Percentiles rank a stretch among this genome's conserved stretches.
Evolutionary conservation across 2,113 vertebrate genomes (phyloP).

Genomic region (Alces alces): DNA sequence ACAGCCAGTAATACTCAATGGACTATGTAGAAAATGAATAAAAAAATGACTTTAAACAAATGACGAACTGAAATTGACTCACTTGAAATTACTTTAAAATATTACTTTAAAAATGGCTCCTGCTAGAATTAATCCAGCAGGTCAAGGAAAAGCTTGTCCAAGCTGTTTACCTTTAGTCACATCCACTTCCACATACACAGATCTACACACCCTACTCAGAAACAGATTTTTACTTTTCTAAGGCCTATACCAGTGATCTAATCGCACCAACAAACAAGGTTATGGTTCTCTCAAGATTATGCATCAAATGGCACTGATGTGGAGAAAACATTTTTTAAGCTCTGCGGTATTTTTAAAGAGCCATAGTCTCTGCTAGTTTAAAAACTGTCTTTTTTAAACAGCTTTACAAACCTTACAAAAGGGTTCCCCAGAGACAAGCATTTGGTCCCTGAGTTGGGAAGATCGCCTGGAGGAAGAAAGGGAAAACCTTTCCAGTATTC

Average conservation of each 20-base stretch:
- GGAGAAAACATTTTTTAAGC: not conserved
- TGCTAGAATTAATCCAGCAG: not conserved
- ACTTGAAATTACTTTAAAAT: conserved; percentile 14
- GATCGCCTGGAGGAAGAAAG: not conserved
- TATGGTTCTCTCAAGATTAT: not conserved
- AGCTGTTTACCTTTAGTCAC: not conserved
- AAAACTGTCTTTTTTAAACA: not conserved
- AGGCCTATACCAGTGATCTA: not conserved
- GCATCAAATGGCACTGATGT: not conserved
- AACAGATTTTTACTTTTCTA: not conserved
- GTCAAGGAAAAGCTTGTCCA: not conserved
- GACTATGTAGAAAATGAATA: not conserved
- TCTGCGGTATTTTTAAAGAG: not conserved
- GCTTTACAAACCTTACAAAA: not conserved
- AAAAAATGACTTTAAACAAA: not conserved
- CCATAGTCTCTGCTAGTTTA: not conserved
- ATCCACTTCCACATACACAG: not conserved
- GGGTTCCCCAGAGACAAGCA: not conserved
- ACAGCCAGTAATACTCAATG: not conserved
- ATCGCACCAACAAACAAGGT: not conserved
- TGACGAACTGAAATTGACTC: not conserved
- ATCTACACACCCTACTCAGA: not conserved
- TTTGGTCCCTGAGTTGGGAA: not conserved
- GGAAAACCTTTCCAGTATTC: not conserved
- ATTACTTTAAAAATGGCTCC: not conserved